Evolutionary conservation across 2,797 vertebrate species (phyloP), one percentile per base, ranked within the genome.

Genomic region (Xenentodon cancila): DNA sequence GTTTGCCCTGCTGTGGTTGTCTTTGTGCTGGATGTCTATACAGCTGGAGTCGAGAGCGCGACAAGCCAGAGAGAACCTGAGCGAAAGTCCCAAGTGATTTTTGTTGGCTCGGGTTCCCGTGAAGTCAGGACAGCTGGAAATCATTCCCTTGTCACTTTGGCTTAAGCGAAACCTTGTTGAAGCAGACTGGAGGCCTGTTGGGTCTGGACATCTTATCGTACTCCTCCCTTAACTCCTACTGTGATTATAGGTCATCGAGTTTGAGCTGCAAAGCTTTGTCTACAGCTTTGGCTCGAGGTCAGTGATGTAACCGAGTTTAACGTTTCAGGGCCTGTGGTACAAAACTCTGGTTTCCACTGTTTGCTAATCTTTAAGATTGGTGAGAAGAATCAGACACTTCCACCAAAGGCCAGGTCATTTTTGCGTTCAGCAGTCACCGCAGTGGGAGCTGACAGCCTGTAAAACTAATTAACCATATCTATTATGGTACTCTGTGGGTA

Each of bases 1-100:
- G 82, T 81, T 77, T 77, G 78, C 78, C 85, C 89, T 80, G 80
- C 83, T 86, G 82, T 32, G 80, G 61, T 66, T 1, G 68, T 62
- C 46, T 75, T 72, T 32, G 15, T 1, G 67, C 71, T 76, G 49
- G 60, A 32, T 81, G 79, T 84, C 82, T 69, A 32, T 68, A 68
- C 84, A 90, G 85, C 88, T 89, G 87, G 61, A 63, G 44, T 53
- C 11, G 18, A 78, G 68, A 53, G 52, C 32, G 45, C 1, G 44
- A 25, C 63, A 3, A 37, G 59, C 63, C 73, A 16, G 0, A 17
- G 25, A 2, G 62, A 71, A 68, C 55, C 68, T 64, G 27, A 0
- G 63, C 19, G 5, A 71, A 34, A 64, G 54, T 37, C 61, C 52
- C 65, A 53, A 73, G 71, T 53, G 68, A 45, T 70, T 77, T 81